Percentiles rank a stretch among this genome's conserved stretches.
Evolutionary conservation across 2,113 vertebrate species (phyloP).

Genomic region (Nannobrachium achirus): DNA sequence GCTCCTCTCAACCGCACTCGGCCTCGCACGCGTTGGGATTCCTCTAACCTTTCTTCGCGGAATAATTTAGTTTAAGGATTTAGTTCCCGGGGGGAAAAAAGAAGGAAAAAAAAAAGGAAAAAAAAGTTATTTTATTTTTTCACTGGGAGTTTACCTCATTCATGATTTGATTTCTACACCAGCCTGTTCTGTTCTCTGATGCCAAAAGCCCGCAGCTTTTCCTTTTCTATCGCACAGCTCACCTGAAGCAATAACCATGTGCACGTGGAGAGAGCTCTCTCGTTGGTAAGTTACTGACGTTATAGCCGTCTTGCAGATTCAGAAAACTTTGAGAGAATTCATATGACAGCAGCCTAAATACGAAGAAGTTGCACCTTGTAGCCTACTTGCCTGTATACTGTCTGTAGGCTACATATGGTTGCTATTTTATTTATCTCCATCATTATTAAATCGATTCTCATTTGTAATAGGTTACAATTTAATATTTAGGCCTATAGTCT

Average conservation of each 20-base stretch:
- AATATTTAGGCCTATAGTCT: not conserved
- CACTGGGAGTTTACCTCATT: not conserved
- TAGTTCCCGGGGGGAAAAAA: slow-evolving; percentile 23
- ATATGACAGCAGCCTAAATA: not conserved
- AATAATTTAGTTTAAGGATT: slow-evolving; percentile 22
- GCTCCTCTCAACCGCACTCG: slow-evolving; percentile 13
- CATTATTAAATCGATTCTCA: too few species aligned
- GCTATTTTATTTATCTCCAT: not conserved
- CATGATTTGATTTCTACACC: not conserved
- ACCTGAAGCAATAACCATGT: slow-evolving; percentile 64
- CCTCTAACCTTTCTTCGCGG: slow-evolving; percentile 16
- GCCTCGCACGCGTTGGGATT: slow-evolving; percentile 18
- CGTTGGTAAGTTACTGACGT: slow-evolving; percentile 64
- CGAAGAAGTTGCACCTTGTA: not conserved
- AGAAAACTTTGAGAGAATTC: not conserved
- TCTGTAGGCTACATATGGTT: not conserved
- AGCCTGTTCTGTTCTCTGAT: not conserved
- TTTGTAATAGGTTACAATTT: not conserved
- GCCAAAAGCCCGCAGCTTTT: slow-evolving; percentile 18
- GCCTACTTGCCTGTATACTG: too few species aligned
- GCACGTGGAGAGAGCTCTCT: slow-evolving; percentile 44
- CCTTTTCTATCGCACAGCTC: slow-evolving; percentile 10
- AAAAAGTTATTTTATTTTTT: not conserved
- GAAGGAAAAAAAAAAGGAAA: too few species aligned
- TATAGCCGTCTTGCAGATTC: not conserved